A percentile compares a stretch with the other conserved stretches of the same genome.
phyloP scores from a whole-genome alignment of 2,797 vertebrate genomes.

The Prionace glauca region DNA sequence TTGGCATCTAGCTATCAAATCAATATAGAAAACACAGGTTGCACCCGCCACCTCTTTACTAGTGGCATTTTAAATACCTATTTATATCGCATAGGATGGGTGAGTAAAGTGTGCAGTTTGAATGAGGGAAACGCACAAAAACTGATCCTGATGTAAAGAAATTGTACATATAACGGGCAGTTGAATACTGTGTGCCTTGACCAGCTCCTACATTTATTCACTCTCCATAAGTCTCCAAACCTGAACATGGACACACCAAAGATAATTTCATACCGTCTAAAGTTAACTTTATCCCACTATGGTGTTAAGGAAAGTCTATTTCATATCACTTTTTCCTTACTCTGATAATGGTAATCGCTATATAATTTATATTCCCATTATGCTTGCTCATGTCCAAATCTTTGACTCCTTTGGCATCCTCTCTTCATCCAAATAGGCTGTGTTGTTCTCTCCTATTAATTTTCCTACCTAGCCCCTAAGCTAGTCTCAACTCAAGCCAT shows the following conservation, averaged over 20 bases:
- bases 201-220: not conserved
- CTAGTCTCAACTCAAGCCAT: not conserved
- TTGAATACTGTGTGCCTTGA: not conserved
- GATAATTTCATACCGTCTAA: not conserved
- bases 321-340: not conserved
- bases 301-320: not conserved
- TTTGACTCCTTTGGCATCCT: not conserved
- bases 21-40: not conserved
- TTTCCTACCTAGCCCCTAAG: not conserved
- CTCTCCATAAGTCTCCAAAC: not conserved
- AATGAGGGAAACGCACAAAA: not conserved
- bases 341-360: not conserved
- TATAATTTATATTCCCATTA: not conserved
- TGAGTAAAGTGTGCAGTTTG: not conserved
- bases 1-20: not conserved
- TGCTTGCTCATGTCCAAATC: not conserved
- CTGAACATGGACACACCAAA: not conserved
- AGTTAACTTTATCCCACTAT: not conserved
- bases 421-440: not conserved
- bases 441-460: not conserved
- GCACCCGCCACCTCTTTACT: not conserved
- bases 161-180: not conserved
- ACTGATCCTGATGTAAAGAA: not conserved
- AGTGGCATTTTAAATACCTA: not conserved
- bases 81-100: not conserved